Evolutionary conservation across 2,888 invertebrate species (phyloP).

Genomic region (Dichetophora obliterata): DNA sequence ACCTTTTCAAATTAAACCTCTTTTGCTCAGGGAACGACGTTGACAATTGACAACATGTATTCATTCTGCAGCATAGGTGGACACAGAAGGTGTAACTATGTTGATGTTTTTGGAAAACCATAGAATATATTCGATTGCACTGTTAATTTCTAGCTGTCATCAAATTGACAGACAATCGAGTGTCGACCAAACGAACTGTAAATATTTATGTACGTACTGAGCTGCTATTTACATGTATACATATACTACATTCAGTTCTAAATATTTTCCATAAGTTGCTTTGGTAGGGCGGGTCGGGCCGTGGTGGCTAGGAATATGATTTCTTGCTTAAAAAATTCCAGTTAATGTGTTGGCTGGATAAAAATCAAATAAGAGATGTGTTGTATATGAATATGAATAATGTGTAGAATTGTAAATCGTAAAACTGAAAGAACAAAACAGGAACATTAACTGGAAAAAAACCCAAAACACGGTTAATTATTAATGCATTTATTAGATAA

Average conservation of each 20-base stretch:
- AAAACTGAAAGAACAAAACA: too few species aligned
- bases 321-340: too few species aligned
- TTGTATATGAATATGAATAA: too few species aligned
- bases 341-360: too few species aligned
- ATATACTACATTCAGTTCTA: too few species aligned
- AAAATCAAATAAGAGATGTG: too few species aligned
- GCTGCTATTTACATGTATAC: too few species aligned
- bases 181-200: background rate
- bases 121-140: background rate
- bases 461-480: too few species aligned
- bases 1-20: constrained; percentile 10
- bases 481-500: too few species aligned
- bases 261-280: background rate
- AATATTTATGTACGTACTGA: background rate
- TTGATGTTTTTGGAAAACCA: background rate
- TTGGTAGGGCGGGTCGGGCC: background rate
- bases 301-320: background rate
- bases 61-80: background rate
- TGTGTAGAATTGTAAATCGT: too few species aligned
- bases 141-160: constrained; percentile 21
- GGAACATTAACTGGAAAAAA: too few species aligned
- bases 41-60: background rate
- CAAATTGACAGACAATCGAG: constrained; percentile 19
- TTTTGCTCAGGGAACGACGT: background rate
- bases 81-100: background rate